phyloP scores from a whole-genome alignment of 2,888 invertebrate genomes.

The Drymonia ruficornis region DNA sequence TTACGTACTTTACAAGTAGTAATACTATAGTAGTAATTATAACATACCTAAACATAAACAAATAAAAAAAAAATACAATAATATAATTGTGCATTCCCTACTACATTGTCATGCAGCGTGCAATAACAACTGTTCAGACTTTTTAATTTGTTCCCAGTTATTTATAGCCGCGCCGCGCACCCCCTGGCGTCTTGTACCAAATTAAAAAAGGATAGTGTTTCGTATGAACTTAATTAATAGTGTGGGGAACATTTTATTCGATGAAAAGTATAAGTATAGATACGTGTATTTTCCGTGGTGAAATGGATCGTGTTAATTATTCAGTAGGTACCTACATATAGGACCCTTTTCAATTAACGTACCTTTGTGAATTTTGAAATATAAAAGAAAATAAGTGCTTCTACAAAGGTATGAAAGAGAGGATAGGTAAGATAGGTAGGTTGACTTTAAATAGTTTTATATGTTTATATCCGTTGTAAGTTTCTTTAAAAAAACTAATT shows the following conservation, averaged over 20 bases:
- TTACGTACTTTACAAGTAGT: too few relatives aligned
- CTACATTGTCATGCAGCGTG: constrained; percentile 33
- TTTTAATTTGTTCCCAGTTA: constrained; percentile 73
- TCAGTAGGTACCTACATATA: too few relatives aligned
- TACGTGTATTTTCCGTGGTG: neutral
- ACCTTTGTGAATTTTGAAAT: too few relatives aligned
- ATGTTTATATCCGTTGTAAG: too few relatives aligned
- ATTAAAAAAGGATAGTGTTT: constrained; percentile 33
- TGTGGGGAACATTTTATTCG: constrained; percentile 5
- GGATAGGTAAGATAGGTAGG: too few relatives aligned
- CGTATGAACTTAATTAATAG: constrained; percentile 25
- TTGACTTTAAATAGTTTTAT: too few relatives aligned
- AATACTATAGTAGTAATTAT: too few relatives aligned
- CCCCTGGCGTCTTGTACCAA: constrained; percentile 34
- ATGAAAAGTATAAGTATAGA: neutral
- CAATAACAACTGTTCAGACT: constrained; percentile 40
- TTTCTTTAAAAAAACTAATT: too few relatives aligned
- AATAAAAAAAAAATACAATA: neutral
- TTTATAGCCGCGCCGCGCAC: constrained; percentile 44
- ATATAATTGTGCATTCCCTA: neutral
- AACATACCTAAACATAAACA: too few relatives aligned
- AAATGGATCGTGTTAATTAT: neutral
- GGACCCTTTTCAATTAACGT: too few relatives aligned
- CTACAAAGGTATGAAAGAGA: too few relatives aligned
- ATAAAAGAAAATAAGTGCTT: too few relatives aligned